These are phyloP conservation scores for Archivesica marissinica DNA, from an alignment of 1,140 invertebrate species.

Conservation along the genomic window DNA sequence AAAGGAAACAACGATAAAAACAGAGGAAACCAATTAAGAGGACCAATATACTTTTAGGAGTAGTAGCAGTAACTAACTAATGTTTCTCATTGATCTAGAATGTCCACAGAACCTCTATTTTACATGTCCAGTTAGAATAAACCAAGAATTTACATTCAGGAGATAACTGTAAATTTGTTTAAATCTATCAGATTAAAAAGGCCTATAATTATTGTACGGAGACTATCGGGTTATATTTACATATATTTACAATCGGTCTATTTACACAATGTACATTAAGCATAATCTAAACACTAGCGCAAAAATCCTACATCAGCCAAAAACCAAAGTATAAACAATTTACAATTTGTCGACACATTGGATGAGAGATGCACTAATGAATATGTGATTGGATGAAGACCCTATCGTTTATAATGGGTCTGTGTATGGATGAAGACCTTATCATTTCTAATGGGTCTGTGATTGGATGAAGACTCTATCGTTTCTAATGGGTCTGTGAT, in stretches of 20 bases:
- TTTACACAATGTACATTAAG: not conserved
- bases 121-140: not conserved
- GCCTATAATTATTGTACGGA: not conserved
- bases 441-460: not conserved
- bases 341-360: not conserved
- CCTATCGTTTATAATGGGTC: too few species aligned
- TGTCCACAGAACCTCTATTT: not conserved
- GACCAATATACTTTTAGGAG: too few species aligned
- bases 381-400: too few species aligned
- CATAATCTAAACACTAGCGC: not conserved
- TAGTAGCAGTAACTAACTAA: not conserved
- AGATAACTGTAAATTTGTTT: not conserved
- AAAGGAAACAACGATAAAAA: too few species aligned
- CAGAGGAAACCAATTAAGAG: too few species aligned
- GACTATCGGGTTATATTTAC: not conserved
- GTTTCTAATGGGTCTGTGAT: too few species aligned
- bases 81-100: not conserved
- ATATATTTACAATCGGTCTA: not conserved
- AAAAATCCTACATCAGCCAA: not conserved
- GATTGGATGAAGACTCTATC: too few species aligned
- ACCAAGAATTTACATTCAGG: not conserved
- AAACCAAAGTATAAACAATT: not conserved
- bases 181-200: slow-evolving; percentile 18
- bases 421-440: too few species aligned
- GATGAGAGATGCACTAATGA: not conserved